Evolutionary conservation across 1,140 invertebrate species (phyloP).

Genomic region (Papilio glaucus): DNA sequence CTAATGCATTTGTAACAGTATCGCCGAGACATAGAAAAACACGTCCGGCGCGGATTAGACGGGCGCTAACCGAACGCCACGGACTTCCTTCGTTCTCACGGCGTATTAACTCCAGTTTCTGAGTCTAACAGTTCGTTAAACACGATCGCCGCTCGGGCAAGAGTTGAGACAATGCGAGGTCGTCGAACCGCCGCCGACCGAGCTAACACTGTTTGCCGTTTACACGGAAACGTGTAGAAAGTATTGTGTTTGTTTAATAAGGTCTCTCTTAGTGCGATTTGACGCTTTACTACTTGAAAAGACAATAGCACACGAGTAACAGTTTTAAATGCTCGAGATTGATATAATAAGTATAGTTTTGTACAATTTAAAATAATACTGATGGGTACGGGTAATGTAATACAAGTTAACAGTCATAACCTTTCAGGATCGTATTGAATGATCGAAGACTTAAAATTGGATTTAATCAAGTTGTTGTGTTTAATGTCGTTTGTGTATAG

Average conservation of each 20-base stretch:
- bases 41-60: slow-evolving; percentile 20
- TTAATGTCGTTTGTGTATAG: too few species aligned
- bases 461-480: too few species aligned
- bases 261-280: slow-evolving; percentile 20
- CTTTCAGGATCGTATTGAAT: too few species aligned
- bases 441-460: too few species aligned
- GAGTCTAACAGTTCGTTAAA: slow-evolving; percentile 47
- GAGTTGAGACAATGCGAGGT: slow-evolving; percentile 62
- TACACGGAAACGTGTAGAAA: slow-evolving; percentile 40
- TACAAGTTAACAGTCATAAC: too few species aligned
- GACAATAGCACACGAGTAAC: background rate
- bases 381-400: too few species aligned
- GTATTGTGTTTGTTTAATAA: slow-evolving; percentile 31
- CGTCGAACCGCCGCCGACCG: slow-evolving; percentile 48
- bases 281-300: slow-evolving; percentile 9
- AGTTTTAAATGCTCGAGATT: too few species aligned
- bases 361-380: too few species aligned
- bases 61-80: slow-evolving; percentile 31
- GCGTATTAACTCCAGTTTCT: slow-evolving; percentile 51
- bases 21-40: slow-evolving; percentile 19
- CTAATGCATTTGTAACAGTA: slow-evolving; percentile 9
- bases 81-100: slow-evolving; percentile 50
- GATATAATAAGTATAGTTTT: too few species aligned
- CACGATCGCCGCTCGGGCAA: slow-evolving; percentile 51
- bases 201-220: slow-evolving; percentile 42